Evolutionary conservation across 2,888 invertebrate species (phyloP), one percentile per base, ranked within the genome.

Genomic region (Epinotia ramella): DNA sequence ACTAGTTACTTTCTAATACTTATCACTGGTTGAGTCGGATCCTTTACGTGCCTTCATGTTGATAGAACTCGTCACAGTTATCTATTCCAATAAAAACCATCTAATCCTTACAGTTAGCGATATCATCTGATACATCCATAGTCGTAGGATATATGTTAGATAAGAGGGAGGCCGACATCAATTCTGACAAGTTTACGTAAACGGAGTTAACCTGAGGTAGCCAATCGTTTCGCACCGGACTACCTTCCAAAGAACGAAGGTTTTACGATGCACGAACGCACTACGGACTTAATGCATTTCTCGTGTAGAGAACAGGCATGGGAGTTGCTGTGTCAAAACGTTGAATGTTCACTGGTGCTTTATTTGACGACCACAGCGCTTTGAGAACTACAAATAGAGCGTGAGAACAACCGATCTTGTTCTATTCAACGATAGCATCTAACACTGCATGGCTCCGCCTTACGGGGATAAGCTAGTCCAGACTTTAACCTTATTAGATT

Each of bases 361-460:
- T 76, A 67, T 72, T 72, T 72, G 67, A 76, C 82, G 81, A 84
- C 82, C 83, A 78, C 83, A 83, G 80, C 80, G 83, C 85, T 84
- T 85, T 85, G 82, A 84, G 85, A 86, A 78, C 81, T 83, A 86
- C 88, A 89, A 90, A 89, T 86, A 87, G 89, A 88, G 84, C 88
- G 88, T 88, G 89, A 87, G 90, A 89, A 88, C 86, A 85, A 85
- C 84, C 84, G 86, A 86, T 86, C 77, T 78, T 77, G 82, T 86
- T 86, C 82, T 75, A 76, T 76, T 67, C 66, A 79, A 82, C 82
- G 82, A 84, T 81, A 83, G 77, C 81, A 84, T 80, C 80, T 79
- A 69, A 73, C 64, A 77, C 60, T 63, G 20, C 67, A 59, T 24
- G 57, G 33, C 71, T 60, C 63, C 66, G 63, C 67, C 63, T 72